Percentiles rank a stretch among this genome's conserved stretches.
Evolutionary conservation across 2,888 invertebrate genomes (phyloP).

Genomic region (Melieria picta): DNA sequence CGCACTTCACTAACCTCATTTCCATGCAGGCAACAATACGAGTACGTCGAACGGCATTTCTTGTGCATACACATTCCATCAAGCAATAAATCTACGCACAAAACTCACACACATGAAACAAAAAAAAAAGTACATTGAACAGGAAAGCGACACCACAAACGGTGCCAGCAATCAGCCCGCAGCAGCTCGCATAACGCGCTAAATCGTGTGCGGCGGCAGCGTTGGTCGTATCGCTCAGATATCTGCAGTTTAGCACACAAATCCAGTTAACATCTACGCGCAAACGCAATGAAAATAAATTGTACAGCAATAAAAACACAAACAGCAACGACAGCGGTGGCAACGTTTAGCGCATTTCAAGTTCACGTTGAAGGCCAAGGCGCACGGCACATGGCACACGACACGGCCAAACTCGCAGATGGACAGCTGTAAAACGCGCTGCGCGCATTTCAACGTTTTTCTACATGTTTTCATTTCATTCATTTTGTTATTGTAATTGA

Average conservation of each 20-base stretch:
- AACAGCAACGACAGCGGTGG: slow-evolving; percentile 2
- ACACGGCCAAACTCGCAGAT: neutral
- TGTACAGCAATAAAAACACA: slow-evolving; percentile 11
- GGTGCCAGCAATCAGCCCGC: slow-evolving; percentile 6
- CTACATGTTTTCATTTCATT: too few relatives aligned
- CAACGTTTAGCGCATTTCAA: slow-evolving; percentile 35
- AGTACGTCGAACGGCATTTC: too few relatives aligned
- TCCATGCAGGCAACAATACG: too few relatives aligned
- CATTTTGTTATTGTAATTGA: neutral
- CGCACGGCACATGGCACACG: slow-evolving; percentile 5
- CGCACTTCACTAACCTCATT: too few relatives aligned
- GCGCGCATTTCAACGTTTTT: too few relatives aligned
- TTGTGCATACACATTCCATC: neutral
- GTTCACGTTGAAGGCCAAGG: slow-evolving; percentile 44
- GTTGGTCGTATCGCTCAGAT: neutral
- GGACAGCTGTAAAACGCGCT: too few relatives aligned
- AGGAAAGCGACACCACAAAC: neutral
- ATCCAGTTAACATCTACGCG: neutral
- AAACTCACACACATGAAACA: neutral
- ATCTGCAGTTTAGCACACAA: neutral
- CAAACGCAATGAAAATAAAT: slow-evolving; percentile 22
- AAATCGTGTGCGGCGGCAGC: slow-evolving; percentile 14
- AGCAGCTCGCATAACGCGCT: slow-evolving; percentile 10
- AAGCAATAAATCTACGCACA: slow-evolving; percentile 19
- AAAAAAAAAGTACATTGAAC: too few relatives aligned